Base-by-base conservation (phyloP, 2,113 vertebrate species). In the Poeciliopsis retropinna region DNA sequence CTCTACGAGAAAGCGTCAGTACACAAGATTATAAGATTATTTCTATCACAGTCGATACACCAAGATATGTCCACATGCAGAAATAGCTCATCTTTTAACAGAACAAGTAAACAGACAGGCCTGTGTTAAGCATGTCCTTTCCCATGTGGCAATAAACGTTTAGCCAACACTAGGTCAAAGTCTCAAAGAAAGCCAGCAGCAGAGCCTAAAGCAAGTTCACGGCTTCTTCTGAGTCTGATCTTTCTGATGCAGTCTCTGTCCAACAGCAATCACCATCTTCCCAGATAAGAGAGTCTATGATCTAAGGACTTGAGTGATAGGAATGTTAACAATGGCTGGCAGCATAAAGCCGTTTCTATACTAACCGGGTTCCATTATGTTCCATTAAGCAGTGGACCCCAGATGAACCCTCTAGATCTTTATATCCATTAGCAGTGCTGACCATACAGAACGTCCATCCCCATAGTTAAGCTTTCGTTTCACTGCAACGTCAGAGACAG, bases 351-450 rank as follows among this genome's bases (percentile, higher is more conserved):
- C 54, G 44, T 71, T 86, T 67, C 79, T 72, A 75, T 69, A 83
- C 73, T 67, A 68, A 80, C 69, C 79, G 67, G 54, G 57, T 64
- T 90, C 87, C 90, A 90, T 91, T 92, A 93, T 29, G 32, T 64
- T 82, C 88, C 89, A 92, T 92, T 93, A 90, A 57, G 74, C 67
- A 71, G 14, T 41, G 68, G 69, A 80, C 66, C 77, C 60, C 64
- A 62, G 75, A 85, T 73, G 78, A 87, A 83, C 70, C 31, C 62
- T 60, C n/a, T 70, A 31, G 51, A 75, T 85, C 64, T 80, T 32
- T 77, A 78, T 31, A 63, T 29, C 88, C 77, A 87, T 91, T 91
- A 90, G 81, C 57, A 75, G 60, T 85, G 85, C 90, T 88, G 87
- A 90, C 81, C 87, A 51, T 78, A 80, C 88, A 78, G 75, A 85